Percentiles rank a stretch among this genome's conserved stretches.
Conservation (phyloP, 2,797 vertebrate species). For the Tokudaia muenninki region DNA sequence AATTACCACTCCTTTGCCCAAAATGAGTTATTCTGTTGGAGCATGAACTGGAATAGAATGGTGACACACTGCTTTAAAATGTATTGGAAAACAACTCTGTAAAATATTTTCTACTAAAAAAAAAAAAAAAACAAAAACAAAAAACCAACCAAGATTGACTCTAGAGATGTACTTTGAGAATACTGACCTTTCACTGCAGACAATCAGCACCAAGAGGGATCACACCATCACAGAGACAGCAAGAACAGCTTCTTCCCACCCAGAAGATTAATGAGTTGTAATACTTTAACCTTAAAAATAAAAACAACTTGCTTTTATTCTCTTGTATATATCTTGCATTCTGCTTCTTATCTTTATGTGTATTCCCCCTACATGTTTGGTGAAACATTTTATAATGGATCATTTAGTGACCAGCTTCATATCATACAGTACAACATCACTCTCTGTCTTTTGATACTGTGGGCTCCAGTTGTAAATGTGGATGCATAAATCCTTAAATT, state of each 20-base stretch:
- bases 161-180: slow-evolving; percentile 56
- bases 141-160: slow-evolving; percentile 41
- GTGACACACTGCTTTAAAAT: slow-evolving; percentile 46
- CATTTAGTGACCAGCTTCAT: slow-evolving; percentile 20
- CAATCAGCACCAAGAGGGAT: background rate
- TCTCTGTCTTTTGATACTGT: slow-evolving; percentile 11
- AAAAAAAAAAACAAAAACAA: background rate
- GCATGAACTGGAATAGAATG: slow-evolving; percentile 11
- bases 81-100: background rate
- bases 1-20: slow-evolving; percentile 4
- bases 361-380: background rate
- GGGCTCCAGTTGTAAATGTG: background rate
- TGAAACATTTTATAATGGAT: slow-evolving; percentile 17
- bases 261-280: background rate
- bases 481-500: slow-evolving; percentile 36
- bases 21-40: slow-evolving; percentile 4
- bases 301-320: background rate
- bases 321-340: background rate
- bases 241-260: background rate
- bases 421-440: background rate
- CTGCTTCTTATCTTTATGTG: background rate
- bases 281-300: background rate
- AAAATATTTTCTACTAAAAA: slow-evolving; percentile 45
- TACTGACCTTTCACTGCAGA: background rate
- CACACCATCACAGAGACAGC: background rate